Percentiles rank a stretch among this genome's conserved stretches.
These are phyloP conservation scores for Lithophane ornitopus DNA, from an alignment of 2,888 invertebrate species.

Conservation along the genomic window DNA sequence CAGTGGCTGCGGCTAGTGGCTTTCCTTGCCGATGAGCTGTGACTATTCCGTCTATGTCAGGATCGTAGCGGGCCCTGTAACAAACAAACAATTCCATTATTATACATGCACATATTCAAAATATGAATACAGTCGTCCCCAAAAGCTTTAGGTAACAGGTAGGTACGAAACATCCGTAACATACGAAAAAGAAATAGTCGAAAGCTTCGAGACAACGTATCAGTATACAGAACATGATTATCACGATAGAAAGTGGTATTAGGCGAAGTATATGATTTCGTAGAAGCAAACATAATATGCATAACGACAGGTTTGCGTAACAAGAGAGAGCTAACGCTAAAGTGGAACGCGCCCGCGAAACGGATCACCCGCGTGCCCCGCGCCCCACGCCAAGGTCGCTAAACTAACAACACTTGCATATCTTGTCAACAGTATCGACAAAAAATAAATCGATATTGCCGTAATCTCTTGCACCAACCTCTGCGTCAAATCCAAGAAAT, in stretches of 20 bases:
- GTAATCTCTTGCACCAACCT: conserved; percentile 63
- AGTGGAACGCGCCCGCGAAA: conserved; percentile 89
- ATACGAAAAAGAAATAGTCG: conserved; percentile 11
- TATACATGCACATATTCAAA: neutral
- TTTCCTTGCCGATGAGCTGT: conserved; percentile 83
- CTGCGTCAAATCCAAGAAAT: conserved; percentile 43
- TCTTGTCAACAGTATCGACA: conserved; percentile 61
- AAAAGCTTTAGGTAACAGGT: conserved; percentile 24
- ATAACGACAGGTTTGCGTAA: conserved; percentile 90
- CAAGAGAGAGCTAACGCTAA: conserved; percentile 88
- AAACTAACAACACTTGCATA: conserved; percentile 64
- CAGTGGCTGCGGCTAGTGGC: conserved; percentile 82
- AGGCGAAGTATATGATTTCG: conserved; percentile 82
- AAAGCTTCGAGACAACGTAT: conserved; percentile 40
- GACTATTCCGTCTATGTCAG: conserved; percentile 88
- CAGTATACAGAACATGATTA: conserved; percentile 72
- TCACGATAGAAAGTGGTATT: conserved; percentile 84
- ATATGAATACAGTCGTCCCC: neutral
- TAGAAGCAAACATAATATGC: conserved; percentile 87
- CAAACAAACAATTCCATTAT: conserved; percentile 69
- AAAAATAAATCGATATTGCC: conserved; percentile 63
- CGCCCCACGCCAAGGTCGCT: conserved; percentile 83
- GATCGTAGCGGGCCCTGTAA: conserved; percentile 89
- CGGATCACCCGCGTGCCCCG: conserved; percentile 78
- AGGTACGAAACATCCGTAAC: neutral